These are phyloP conservation scores for Grus americana DNA, from an alignment of 2,113 vertebrate genomes.

Conservation along the genomic window DNA sequence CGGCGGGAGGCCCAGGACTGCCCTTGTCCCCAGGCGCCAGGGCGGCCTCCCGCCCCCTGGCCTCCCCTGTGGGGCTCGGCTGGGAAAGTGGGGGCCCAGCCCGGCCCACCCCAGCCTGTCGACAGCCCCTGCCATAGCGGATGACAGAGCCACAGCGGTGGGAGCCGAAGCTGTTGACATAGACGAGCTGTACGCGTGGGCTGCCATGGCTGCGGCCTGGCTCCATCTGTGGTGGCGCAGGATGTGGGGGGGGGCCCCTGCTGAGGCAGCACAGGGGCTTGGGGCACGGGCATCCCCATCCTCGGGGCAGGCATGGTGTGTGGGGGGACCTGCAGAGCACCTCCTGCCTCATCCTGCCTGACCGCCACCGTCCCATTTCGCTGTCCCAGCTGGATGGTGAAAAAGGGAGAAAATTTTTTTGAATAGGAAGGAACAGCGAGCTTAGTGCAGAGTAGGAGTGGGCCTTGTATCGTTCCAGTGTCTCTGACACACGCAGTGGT, in stretches of 20 bases:
- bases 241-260: rapidly evolving
- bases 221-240: background rate
- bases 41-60: rapidly evolving
- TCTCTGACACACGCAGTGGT: rapidly evolving
- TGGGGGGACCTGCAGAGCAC: background rate
- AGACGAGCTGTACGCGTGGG: background rate
- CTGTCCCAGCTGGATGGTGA: rapidly evolving
- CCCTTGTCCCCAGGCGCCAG: rapidly evolving
- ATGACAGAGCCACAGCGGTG: conserved; percentile 45
- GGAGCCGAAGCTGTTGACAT: conserved; percentile 61
- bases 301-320: rapidly evolving
- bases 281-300: rapidly evolving
- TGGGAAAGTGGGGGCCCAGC: background rate
- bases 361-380: rapidly evolving
- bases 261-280: rapidly evolving
- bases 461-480: too few species aligned
- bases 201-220: background rate
- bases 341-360: background rate
- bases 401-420: background rate
- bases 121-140: background rate
- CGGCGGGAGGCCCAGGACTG: rapidly evolving
- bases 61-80: background rate
- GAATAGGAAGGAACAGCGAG: background rate
- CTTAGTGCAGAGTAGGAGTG: rapidly evolving
- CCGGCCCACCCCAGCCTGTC: rapidly evolving